Evolutionary conservation across 1,140 invertebrate genomes (phyloP), one percentile per base, ranked within the genome.

Genomic region (Bombus superbus): DNA sequence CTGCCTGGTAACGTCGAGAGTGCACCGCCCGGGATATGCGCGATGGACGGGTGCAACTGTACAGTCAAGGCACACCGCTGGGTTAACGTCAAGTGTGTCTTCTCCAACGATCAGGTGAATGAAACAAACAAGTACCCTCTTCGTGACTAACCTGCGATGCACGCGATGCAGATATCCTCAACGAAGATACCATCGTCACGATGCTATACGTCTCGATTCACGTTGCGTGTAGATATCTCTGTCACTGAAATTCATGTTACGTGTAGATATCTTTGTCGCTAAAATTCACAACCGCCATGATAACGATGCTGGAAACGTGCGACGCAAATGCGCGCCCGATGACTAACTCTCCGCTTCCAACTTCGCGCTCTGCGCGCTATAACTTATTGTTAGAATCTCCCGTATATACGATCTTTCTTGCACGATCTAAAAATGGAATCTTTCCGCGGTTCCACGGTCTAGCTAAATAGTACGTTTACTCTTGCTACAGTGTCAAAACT

Each of bases 41-140:
- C 95, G 38, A 94, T 96, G 89, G 92, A 95, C 64, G 96, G 95
- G 90, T 97, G 97, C 93, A 95, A 95, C 83, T 97, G 96, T 91
- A 95, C 95, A 64, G 93, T 95, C 57, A 96, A 95, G 57, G 94
- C 95, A 62, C 95, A 96, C 75, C 95, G 94, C 53, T 97, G 96
- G 96, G 95, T 96, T 87, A 96, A 94, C 88, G 95, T 97, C 90
- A 97, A 96, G 94, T 97, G 97, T 92, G 95, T 96, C 86, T 96
- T 97, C 88, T 93, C 95, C 71, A 91, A 94, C 64, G 91, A 96
- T 91, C 96, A 97, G 96, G 97, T 96, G 95, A 95, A 92, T 92
- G 66, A 79, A 82, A 87, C 47, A 57, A 68, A 77, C 32, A 64
- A 64, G 40, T 68, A 77, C 38, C 35, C 72, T 40, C 28, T 72